Percentiles rank a stretch among this genome's conserved stretches.
Conservation (phyloP, 2,888 invertebrate genomes). For the Amorpha juglandis region DNA sequence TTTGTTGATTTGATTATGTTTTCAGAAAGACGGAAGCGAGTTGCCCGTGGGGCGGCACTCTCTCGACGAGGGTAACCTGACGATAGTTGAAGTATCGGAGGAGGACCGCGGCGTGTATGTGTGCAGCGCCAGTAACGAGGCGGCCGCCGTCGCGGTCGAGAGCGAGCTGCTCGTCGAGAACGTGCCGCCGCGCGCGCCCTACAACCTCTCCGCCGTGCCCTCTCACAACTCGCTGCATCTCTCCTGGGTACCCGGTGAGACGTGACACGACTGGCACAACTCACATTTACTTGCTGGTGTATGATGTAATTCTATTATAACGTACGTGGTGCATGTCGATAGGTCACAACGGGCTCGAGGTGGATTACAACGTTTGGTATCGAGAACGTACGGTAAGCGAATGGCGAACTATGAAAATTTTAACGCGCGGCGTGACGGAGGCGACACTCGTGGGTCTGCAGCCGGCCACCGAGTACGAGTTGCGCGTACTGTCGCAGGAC, state of each 20-base stretch:
- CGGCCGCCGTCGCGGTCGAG: slow-evolving; percentile 92
- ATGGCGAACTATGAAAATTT: slow-evolving; percentile 93
- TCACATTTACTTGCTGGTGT: too few species aligned
- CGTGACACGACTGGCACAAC: too few species aligned
- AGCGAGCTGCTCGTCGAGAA: slow-evolving; percentile 93
- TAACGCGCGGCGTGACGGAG: slow-evolving; percentile 88
- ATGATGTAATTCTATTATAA: neutral
- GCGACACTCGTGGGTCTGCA: slow-evolving; percentile 91
- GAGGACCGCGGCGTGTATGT: slow-evolving; percentile 94
- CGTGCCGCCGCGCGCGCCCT: slow-evolving; percentile 95
- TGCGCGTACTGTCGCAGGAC: slow-evolving; percentile 95
- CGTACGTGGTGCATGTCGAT: slow-evolving; percentile 19
- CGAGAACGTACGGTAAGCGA: slow-evolving; percentile 89
- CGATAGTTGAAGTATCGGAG: slow-evolving; percentile 91
- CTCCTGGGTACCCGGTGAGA: slow-evolving; percentile 89
- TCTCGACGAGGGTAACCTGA: slow-evolving; percentile 91
- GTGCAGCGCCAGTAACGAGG: slow-evolving; percentile 93
- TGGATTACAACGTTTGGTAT: slow-evolving; percentile 95
- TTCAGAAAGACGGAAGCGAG: slow-evolving; percentile 89
- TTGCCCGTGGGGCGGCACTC: slow-evolving; percentile 88
- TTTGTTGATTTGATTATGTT: neutral
- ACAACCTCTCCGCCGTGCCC: slow-evolving; percentile 91
- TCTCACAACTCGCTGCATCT: slow-evolving; percentile 89
- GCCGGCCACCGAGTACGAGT: slow-evolving; percentile 92
- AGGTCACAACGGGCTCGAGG: slow-evolving; percentile 90